A percentile compares a stretch with the other conserved stretches of the same genome.
These are phyloP conservation scores for Pteruthius melanotis DNA, from an alignment of 2,113 vertebrate species.

Conservation along the genomic window DNA sequence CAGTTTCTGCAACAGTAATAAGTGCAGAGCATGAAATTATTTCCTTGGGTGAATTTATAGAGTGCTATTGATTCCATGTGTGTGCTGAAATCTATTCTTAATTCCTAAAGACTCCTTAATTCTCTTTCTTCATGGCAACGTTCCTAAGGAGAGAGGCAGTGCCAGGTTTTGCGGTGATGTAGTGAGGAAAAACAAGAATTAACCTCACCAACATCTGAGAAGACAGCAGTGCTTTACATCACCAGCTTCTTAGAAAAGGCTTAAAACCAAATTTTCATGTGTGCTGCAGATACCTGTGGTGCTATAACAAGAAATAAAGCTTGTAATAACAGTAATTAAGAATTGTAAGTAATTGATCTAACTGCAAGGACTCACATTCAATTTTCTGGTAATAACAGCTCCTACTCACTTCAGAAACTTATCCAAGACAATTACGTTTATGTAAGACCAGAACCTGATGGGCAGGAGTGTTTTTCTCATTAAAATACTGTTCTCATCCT, in stretches of 20 bases:
- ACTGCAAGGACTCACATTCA: background rate
- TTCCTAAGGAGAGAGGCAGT: background rate
- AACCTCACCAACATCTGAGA: background rate
- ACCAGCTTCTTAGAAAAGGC: background rate
- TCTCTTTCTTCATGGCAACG: background rate
- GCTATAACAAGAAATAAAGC: background rate
- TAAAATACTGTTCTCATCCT: background rate
- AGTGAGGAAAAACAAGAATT: background rate
- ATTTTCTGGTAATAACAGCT: background rate
- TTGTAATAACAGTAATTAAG: background rate
- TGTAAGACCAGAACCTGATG: background rate
- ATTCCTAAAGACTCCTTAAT: background rate
- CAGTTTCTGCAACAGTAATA: background rate
- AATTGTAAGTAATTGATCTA: background rate
- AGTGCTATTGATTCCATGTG: background rate
- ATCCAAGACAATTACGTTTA: background rate
- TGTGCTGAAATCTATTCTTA: background rate
- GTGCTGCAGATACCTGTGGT: background rate
- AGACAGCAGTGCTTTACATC: background rate
- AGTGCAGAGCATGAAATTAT: background rate
- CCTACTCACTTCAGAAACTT: background rate
- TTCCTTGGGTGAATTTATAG: background rate
- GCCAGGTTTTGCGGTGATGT: background rate
- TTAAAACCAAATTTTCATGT: background rate
- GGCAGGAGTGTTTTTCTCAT: background rate